phyloP scores from a whole-genome alignment of 2,113 vertebrate species.

The Anolis sagrei region DNA sequence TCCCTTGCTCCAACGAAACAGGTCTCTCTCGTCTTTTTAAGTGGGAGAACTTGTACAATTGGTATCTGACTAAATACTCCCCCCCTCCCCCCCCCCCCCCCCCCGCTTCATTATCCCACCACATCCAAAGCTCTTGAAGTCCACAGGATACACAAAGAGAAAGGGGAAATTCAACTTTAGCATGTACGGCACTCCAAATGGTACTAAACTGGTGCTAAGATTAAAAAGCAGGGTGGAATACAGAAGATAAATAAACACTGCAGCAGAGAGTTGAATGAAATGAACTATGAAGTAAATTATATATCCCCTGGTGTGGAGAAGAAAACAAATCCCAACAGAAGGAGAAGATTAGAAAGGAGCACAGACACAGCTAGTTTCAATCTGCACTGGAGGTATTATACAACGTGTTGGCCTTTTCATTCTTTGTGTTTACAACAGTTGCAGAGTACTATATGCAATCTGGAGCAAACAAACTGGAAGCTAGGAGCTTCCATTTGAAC shows the following conservation, averaged over 20 bases:
- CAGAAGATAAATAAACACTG: background rate
- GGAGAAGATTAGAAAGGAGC: background rate
- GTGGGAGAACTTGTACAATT: too few species aligned
- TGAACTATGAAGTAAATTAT: background rate
- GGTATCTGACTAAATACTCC: too few species aligned
- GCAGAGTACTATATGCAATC: background rate
- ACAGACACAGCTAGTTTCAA: background rate
- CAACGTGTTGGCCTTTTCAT: background rate
- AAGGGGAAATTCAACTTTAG: background rate
- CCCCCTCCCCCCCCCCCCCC: too few species aligned
- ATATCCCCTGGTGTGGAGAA: rapidly evolving
- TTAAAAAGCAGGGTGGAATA: background rate
- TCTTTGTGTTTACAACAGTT: background rate
- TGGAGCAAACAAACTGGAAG: background rate
- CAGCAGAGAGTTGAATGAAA: background rate
- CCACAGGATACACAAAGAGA: background rate
- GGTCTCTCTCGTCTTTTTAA: too few species aligned
- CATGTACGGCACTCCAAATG: background rate
- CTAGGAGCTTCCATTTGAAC: background rate
- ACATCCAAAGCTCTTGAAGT: rapidly evolving
- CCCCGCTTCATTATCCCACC: background rate
- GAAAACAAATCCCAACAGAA: background rate
- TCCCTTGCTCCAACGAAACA: too few species aligned
- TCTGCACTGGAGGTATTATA: background rate
- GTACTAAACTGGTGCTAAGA: background rate